These are phyloP conservation scores for Podarcis lilfordi DNA, from an alignment of 2,797 vertebrate species.

Conservation along the genomic window DNA sequence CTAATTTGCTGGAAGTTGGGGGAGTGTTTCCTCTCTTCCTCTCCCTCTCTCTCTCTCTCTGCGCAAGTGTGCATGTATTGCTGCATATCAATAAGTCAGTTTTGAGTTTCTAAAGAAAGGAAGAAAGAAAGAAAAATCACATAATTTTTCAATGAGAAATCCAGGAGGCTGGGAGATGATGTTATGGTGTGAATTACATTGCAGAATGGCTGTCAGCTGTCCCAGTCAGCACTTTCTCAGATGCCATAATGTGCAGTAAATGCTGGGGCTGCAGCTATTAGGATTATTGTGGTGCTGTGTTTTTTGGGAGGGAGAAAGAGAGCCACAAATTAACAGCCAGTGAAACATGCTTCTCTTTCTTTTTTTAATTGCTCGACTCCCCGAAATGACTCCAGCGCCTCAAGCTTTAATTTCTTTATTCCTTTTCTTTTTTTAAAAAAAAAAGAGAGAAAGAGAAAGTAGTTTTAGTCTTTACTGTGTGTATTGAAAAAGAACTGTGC, in stretches of 20 bases:
- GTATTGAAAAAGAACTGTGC: not conserved
- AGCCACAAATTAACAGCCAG: slow-evolving; percentile 77
- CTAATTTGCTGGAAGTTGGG: slow-evolving; percentile 54
- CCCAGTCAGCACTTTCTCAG: slow-evolving; percentile 81
- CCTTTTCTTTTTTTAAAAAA: not conserved
- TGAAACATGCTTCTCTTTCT: slow-evolving; percentile 50
- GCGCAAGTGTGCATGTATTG: not conserved
- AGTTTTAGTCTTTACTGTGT: not conserved
- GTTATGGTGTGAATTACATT: slow-evolving; percentile 84
- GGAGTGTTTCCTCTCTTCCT: not conserved
- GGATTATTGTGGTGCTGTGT: slow-evolving; percentile 66
- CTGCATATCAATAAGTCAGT: slow-evolving; percentile 70
- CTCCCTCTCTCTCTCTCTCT: not conserved
- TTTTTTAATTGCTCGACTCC: slow-evolving; percentile 47
- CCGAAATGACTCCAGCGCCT: slow-evolving; percentile 1
- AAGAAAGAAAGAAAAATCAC: slow-evolving; percentile 69
- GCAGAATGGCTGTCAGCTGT: slow-evolving; percentile 81
- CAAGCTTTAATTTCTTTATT: not conserved
- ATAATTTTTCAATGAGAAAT: slow-evolving; percentile 84
- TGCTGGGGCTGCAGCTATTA: slow-evolving; percentile 72
- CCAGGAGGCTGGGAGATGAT: slow-evolving; percentile 83
- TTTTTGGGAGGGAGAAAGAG: slow-evolving; percentile 60
- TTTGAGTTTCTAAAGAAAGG: slow-evolving; percentile 81
- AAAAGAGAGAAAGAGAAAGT: not conserved
- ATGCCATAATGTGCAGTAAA: slow-evolving; percentile 66